A percentile compares a stretch with the other conserved stretches of the same genome.
Evolutionary conservation across 2,113 vertebrate genomes (phyloP).

Genomic region (Pseudorectes ferrugineus): DNA sequence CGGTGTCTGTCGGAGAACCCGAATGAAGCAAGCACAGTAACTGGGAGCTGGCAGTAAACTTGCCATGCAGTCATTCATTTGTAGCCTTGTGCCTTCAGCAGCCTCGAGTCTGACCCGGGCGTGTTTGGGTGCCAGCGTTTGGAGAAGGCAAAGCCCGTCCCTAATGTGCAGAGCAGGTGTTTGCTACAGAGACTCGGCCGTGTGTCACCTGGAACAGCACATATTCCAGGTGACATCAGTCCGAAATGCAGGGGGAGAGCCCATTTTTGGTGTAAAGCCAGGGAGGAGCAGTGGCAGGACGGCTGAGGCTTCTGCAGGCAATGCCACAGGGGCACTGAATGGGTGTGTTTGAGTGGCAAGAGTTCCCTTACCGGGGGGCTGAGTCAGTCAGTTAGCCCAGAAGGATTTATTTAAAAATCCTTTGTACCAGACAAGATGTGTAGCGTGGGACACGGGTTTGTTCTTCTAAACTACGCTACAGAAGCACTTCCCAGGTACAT

Average conservation of each 20-base stretch:
- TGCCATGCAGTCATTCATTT: background rate
- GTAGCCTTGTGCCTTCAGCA: background rate
- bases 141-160: background rate
- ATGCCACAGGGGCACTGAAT: rapidly evolving
- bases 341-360: background rate
- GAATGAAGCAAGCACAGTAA: background rate
- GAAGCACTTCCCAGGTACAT: background rate
- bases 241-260: rapidly evolving
- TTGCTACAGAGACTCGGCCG: rapidly evolving
- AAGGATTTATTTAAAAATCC: background rate
- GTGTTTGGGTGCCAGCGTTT: rapidly evolving
- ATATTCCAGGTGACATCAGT: too few relatives aligned
- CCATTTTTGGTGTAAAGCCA: rapidly evolving
- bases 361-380: background rate
- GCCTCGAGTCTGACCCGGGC: background rate
- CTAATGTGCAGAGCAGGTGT: background rate
- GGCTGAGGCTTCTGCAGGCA: background rate
- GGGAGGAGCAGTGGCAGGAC: rapidly evolving
- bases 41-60: background rate
- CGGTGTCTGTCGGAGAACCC: background rate
- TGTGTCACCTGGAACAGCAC: background rate
- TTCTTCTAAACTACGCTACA: rapidly evolving
- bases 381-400: background rate
- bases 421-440: background rate
- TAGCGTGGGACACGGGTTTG: rapidly evolving